These are phyloP conservation scores for Paramisgurnus dabryanus DNA, from an alignment of 2,113 vertebrate species.

Conservation along the genomic window DNA sequence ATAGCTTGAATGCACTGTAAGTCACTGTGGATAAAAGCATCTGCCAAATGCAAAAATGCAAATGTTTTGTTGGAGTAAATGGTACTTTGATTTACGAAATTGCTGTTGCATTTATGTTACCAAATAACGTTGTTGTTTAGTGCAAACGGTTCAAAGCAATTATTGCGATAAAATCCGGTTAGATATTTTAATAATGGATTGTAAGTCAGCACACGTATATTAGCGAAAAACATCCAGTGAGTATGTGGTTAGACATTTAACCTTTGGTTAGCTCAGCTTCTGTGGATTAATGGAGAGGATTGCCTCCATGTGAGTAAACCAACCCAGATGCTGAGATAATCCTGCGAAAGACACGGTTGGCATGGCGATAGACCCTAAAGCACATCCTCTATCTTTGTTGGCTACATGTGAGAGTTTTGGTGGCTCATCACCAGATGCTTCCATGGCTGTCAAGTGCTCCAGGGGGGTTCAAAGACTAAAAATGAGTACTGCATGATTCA, in stretches of 20 bases:
- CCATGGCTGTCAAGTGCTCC: constrained; percentile 57
- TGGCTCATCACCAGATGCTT: constrained; percentile 60
- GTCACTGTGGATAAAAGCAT: too few species aligned
- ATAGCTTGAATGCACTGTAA: too few species aligned
- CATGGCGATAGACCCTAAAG: constrained; percentile 38
- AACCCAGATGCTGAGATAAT: constrained; percentile 56
- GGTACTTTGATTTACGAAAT: too few species aligned
- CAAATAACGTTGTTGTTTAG: too few species aligned
- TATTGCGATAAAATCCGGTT: too few species aligned
- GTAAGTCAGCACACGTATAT: not conserved
- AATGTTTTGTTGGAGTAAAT: too few species aligned
- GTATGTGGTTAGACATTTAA: constrained; percentile 26
- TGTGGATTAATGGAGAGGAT: constrained; percentile 35
- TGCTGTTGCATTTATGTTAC: too few species aligned
- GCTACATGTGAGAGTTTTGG: constrained; percentile 61
- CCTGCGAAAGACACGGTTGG: constrained; percentile 57
- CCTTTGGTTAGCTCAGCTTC: constrained; percentile 33
- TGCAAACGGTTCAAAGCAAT: too few species aligned
- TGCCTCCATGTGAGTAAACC: constrained; percentile 49
- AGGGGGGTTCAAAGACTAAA: constrained; percentile 45
- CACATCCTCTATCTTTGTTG: constrained; percentile 53
- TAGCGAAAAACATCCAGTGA: not conserved
- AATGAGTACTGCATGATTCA: constrained; percentile 26
- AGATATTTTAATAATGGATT: not conserved
- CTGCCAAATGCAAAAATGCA: too few species aligned